A percentile compares a stretch with the other conserved stretches of the same genome.
These are phyloP conservation scores for Isotomurus palustris DNA, from an alignment of 2,888 invertebrate species.

Conservation along the genomic window DNA sequence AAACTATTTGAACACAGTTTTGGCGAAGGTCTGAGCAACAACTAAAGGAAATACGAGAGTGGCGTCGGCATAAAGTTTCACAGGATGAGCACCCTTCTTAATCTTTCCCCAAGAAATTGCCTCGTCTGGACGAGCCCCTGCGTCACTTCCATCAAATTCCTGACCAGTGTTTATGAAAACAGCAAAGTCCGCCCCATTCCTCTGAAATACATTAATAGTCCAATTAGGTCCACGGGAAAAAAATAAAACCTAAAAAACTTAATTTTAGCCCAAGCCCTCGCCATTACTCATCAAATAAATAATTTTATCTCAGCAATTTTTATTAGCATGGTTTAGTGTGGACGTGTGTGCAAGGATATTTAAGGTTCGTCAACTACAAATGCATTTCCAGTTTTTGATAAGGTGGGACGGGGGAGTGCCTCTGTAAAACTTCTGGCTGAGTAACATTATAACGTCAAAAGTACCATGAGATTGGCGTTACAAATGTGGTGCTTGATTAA, in stretches of 20 bases:
- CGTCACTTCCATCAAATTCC: constrained; percentile 97
- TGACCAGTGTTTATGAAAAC: constrained; percentile 93
- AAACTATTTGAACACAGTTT: constrained; percentile 47
- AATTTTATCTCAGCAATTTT: too few relatives aligned
- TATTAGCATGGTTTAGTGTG: too few relatives aligned
- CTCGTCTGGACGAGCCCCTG: constrained; percentile 96
- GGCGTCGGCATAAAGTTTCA: constrained; percentile 92
- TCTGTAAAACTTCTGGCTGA: background rate
- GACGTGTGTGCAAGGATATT: too few relatives aligned
- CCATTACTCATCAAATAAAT: too few relatives aligned
- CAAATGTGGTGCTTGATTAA: constrained; percentile 98
- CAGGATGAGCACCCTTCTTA: constrained; percentile 75
- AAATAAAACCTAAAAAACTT: too few relatives aligned
- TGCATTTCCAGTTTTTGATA: too few relatives aligned
- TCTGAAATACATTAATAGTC: too few relatives aligned
- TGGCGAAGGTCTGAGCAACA: constrained; percentile 94
- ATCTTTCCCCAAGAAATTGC: constrained; percentile 99
- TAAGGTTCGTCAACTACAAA: too few relatives aligned
- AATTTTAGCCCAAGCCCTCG: too few relatives aligned
- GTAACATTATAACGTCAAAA: background rate
- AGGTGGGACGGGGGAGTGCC: background rate
- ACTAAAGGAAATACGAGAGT: constrained; percentile 88
- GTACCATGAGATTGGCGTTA: constrained; percentile 96
- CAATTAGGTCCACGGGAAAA: too few relatives aligned
- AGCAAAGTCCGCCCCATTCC: constrained; percentile 93